Percentiles rank a stretch among this genome's conserved stretches.
Conservation (phyloP, 1,140 invertebrate species). For the Telenomus remus region DNA sequence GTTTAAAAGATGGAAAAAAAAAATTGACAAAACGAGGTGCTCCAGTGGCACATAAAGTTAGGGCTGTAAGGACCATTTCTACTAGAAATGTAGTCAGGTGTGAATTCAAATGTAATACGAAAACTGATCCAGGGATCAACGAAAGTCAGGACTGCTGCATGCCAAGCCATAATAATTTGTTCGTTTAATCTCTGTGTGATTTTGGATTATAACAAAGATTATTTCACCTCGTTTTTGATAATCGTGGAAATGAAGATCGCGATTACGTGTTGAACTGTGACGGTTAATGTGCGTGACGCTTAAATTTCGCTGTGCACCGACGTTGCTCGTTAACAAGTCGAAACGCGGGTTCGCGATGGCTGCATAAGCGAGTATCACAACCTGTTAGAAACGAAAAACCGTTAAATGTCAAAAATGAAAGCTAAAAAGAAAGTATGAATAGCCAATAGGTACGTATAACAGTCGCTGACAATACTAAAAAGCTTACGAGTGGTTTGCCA, state of each 20-base stretch:
- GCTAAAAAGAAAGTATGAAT: too few species aligned
- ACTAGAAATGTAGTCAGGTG: constrained; percentile 57
- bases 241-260: too few species aligned
- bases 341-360: too few species aligned
- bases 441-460: constrained; percentile 41
- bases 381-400: too few species aligned
- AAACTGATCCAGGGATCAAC: constrained; percentile 7
- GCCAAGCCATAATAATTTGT: constrained; percentile 47
- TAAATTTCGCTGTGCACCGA: constrained; percentile 33
- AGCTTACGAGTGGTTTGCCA: constrained; percentile 34
- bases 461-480: constrained; percentile 32
- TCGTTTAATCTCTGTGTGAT: constrained; percentile 8
- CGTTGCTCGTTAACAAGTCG: constrained; percentile 13
- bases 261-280: too few species aligned
- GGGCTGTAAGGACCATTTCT: constrained; percentile 70
- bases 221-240: too few species aligned
- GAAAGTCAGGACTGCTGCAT: constrained; percentile 41
- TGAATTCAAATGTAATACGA: constrained; percentile 50
- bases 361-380: too few species aligned
- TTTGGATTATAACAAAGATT: too few species aligned
- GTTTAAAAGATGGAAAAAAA: not conserved
- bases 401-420: too few species aligned
- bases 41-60: constrained; percentile 37
- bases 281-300: too few species aligned
- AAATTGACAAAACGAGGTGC: not conserved